Evolutionary conservation across 2,888 invertebrate genomes (phyloP).

Genomic region (Platycnemis pennipes): DNA sequence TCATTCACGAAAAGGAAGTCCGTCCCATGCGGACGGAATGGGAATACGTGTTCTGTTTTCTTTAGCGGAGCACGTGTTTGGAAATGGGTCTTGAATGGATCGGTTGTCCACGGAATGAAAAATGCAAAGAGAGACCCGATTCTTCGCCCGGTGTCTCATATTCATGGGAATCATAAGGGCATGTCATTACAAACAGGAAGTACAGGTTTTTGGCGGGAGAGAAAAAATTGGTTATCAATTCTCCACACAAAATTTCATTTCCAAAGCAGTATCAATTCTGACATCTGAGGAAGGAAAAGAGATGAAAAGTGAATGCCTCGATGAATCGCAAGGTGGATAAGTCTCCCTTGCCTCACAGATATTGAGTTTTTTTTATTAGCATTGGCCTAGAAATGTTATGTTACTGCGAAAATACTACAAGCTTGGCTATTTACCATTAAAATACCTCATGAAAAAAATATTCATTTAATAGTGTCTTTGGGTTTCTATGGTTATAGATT

Average conservation of each 20-base stretch:
- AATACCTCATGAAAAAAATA: too few relatives aligned
- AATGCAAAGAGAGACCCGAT: slow-evolving; percentile 13
- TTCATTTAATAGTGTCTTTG: too few relatives aligned
- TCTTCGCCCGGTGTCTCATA: neutral
- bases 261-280: neutral
- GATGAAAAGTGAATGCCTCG: neutral
- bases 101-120: neutral
- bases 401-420: too few relatives aligned
- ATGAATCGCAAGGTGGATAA: neutral
- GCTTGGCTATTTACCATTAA: too few relatives aligned
- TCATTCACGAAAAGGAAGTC: slow-evolving; percentile 4
- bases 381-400: too few relatives aligned
- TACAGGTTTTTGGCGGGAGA: neutral
- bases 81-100: slow-evolving; percentile 16
- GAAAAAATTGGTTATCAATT: neutral
- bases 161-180: slow-evolving; percentile 16
- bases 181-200: slow-evolving; percentile 9
- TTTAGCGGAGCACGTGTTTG: neutral
- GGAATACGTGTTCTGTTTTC: slow-evolving; percentile 8
- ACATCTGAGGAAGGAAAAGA: neutral
- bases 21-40: neutral
- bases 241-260: neutral
- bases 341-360: too few relatives aligned
- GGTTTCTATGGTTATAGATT: too few relatives aligned
- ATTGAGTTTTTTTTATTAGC: too few relatives aligned